These are phyloP conservation scores for Burhinus oedicnemus DNA, from an alignment of 2,113 vertebrate genomes.

Conservation along the genomic window DNA sequence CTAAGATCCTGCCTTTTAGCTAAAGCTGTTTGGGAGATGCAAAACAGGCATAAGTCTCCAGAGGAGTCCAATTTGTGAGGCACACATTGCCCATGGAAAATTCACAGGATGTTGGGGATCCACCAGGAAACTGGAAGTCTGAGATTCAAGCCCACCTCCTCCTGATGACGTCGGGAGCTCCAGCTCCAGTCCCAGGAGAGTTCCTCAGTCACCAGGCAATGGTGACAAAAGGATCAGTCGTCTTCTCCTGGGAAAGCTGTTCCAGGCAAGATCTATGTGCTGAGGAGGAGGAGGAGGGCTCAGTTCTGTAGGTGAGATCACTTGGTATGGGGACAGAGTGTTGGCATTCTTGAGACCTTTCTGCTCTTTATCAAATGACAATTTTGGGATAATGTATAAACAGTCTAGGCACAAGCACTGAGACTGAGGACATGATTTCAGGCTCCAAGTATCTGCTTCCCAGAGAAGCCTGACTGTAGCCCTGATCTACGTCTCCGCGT, in stretches of 20 bases:
- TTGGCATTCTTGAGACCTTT: background rate
- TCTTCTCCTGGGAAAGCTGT: background rate
- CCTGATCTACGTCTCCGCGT: background rate
- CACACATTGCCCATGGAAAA: background rate
- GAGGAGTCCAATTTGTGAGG: background rate
- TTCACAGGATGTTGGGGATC: background rate
- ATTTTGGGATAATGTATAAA: background rate
- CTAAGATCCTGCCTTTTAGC: background rate
- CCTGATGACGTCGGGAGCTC: background rate
- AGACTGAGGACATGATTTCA: background rate
- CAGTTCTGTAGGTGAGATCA: background rate
- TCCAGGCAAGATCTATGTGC: background rate
- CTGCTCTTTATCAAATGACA: background rate
- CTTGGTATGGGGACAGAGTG: background rate
- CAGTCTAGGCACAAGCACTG: background rate
- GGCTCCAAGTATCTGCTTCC: background rate
- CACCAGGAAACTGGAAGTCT: background rate
- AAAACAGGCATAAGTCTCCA: constrained; percentile 28
- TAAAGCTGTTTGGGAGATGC: constrained; percentile 17
- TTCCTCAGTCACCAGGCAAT: background rate
- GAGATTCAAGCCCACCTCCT: background rate
- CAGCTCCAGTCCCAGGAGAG: background rate
- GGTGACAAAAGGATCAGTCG: background rate
- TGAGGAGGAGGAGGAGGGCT: background rate
- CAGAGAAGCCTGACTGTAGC: background rate